Conservation (phyloP, 2,888 invertebrate genomes). For the Lypha dubia region DNA sequence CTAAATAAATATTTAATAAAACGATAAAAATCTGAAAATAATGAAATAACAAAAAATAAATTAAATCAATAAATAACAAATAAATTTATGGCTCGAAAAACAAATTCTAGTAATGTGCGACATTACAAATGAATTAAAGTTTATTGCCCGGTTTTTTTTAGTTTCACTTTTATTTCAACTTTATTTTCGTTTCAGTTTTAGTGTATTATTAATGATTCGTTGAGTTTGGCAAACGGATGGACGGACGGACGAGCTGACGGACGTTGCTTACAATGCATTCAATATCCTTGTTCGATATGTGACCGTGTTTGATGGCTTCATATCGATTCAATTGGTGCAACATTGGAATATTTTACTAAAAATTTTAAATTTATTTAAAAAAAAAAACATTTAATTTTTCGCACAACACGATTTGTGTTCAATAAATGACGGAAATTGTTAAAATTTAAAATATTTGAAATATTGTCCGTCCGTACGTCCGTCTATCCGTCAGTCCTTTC, state of each 20-base stretch:
- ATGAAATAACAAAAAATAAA: slow-evolving; percentile 27
- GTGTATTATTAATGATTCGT: not conserved
- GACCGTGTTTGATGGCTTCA: slow-evolving; percentile 11
- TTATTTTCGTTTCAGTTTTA: not conserved
- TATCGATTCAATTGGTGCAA: slow-evolving; percentile 48
- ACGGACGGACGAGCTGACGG: not conserved
- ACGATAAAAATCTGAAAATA: slow-evolving; percentile 31
- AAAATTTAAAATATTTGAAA: slow-evolving; percentile 43
- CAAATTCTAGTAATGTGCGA: slow-evolving; percentile 14
- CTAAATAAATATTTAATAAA: not conserved
- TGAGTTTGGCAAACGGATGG: not conserved
- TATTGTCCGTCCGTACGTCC: slow-evolving; percentile 9
- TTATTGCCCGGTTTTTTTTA: slow-evolving; percentile 49
- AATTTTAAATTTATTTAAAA: slow-evolving; percentile 34
- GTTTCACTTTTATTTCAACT: too few relatives aligned
- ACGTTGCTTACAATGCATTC: not conserved
- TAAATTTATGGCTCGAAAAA: slow-evolving; percentile 8
- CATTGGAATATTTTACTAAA: slow-evolving; percentile 46
- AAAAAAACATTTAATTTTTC: slow-evolving; percentile 28
- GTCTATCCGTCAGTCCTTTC: slow-evolving; percentile 5
- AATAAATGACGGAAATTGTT: slow-evolving; percentile 67
- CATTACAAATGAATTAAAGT: slow-evolving; percentile 50
- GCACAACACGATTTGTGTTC: slow-evolving; percentile 53
- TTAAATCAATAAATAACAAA: slow-evolving; percentile 23
- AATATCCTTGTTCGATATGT: slow-evolving; percentile 3